A percentile compares a stretch with the other conserved stretches of the same genome.
These are phyloP conservation scores for Zaprionus davidi DNA, from an alignment of 1,140 invertebrate species.

Conservation along the genomic window DNA sequence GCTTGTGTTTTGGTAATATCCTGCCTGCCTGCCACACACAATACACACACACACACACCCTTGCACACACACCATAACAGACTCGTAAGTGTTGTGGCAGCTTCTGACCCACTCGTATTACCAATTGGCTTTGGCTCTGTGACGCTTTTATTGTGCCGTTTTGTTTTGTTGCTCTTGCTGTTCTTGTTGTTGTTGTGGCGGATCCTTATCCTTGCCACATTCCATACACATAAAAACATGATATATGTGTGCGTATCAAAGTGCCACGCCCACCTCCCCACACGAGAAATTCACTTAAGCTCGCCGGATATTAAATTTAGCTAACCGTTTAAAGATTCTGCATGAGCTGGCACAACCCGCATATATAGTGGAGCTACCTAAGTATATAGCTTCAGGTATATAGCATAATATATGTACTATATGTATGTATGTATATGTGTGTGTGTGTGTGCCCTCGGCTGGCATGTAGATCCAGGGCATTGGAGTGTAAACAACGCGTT, in stretches of 20 bases:
- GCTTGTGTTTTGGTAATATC: conserved; percentile 39
- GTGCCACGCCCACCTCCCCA: background rate
- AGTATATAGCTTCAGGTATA: background rate
- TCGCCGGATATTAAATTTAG: conserved; percentile 42
- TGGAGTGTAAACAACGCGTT: conserved; percentile 38
- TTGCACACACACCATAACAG: background rate
- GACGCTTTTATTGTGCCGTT: conserved; percentile 28
- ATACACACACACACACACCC: conserved; percentile 15
- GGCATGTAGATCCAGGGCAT: conserved; percentile 30
- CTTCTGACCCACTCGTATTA: conserved; percentile 33
- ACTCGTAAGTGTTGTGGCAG: conserved; percentile 22
- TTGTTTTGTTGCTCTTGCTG: background rate
- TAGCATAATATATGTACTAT: conserved; percentile 5
- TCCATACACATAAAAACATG: conserved; percentile 28
- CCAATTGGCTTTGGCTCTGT: conserved; percentile 28
- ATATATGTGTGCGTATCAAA: conserved; percentile 30
- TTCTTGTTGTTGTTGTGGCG: background rate
- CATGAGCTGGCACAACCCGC: conserved; percentile 15
- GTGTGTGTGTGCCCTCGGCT: background rate
- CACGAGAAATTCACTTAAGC: conserved; percentile 15
- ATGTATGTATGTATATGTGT: too few species aligned
- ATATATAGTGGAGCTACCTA: background rate
- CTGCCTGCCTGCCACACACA: conserved; percentile 8
- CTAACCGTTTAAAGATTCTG: conserved; percentile 41
- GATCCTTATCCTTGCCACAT: conserved; percentile 14